Base-by-base conservation (phyloP, 2,888 invertebrate genomes). In the Eurois occulta region DNA sequence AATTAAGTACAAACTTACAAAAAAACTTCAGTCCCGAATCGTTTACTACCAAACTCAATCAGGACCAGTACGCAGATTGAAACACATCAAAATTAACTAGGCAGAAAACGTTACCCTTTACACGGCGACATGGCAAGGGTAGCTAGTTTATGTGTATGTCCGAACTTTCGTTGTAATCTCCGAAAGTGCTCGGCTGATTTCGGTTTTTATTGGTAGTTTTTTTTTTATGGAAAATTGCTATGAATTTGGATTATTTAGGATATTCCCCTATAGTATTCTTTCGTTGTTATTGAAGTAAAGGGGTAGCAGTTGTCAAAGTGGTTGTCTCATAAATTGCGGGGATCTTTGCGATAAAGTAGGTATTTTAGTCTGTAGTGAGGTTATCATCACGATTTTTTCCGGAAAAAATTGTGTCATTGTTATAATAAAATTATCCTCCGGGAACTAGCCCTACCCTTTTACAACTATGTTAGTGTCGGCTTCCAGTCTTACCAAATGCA, bases 11-110 rank as follows among this genome's bases (percentile, higher is more conserved):
- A 43, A 43, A 43, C 4, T 43, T 16, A 41, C 43, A 13, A 43
- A 43, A 43, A 43, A 43, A 62, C 52, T 38, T 48, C 0, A 21
- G n/a, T 74, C 66, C 69, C 68, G 72, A 70, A 77, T 16, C 83
- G 62, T 55, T 76, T 38, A 72, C 70, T 24, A 4, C 8, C 32
- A 65, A 83, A 84, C 55, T 68, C 65, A 73, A 83, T 84, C 73
- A 86, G 67, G 35, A 6, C 35, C 1, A 6, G 43, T 38, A 24
- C 62, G 21, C 2, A 58, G 67, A 79, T 82, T 73, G 80, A 72
- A 83, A 73, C 71, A 35, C 87, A 87, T 87, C 85, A 87, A 87
- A 87, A 85, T 78, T 88, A 87, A 87, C 85, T 87, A 83, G 60
- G 72, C 81, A 79, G 87, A 87, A 87, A 82, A 78, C 35, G 35